Conservation (phyloP, 2,888 invertebrate species). For the Sphinx pinastri region DNA sequence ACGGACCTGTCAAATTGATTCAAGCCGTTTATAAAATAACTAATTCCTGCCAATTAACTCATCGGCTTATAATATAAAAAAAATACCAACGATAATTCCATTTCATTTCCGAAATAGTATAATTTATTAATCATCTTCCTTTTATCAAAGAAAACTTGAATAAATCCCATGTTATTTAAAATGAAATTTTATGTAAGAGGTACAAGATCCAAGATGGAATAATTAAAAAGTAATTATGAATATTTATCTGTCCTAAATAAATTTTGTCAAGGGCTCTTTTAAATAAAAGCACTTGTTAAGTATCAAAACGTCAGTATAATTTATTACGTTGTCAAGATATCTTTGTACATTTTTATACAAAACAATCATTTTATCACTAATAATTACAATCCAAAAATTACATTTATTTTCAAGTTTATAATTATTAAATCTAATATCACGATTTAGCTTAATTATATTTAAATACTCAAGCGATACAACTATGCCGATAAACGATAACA, state of each 20-base stretch:
- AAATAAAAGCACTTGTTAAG: conserved; percentile 71
- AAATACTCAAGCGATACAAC: conserved; percentile 75
- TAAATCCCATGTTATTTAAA: conserved; percentile 1
- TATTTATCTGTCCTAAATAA: conserved; percentile 39
- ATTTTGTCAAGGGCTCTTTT: conserved; percentile 33
- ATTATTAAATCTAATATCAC: conserved; percentile 83
- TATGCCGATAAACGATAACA: conserved; percentile 72
- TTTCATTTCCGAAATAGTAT: not conserved
- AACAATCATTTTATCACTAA: conserved; percentile 80
- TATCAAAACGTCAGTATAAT: conserved; percentile 84
- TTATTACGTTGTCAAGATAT: conserved; percentile 81
- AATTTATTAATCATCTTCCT: not conserved
- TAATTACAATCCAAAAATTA: conserved; percentile 84
- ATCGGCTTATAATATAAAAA: too few relatives aligned
- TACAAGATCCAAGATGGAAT: conserved; percentile 30
- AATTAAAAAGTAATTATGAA: conserved; percentile 36
- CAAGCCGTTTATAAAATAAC: too few relatives aligned
- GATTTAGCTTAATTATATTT: conserved; percentile 81
- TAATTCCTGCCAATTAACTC: too few relatives aligned
- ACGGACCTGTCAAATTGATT: too few relatives aligned
- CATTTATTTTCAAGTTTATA: conserved; percentile 80
- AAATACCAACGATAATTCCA: too few relatives aligned
- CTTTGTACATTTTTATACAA: conserved; percentile 83
- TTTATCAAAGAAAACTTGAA: not conserved
- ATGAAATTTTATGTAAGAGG: conserved; percentile 27